Conservation (phyloP, 2,113 vertebrate genomes). For the Pyrgilauda ruficollis region DNA sequence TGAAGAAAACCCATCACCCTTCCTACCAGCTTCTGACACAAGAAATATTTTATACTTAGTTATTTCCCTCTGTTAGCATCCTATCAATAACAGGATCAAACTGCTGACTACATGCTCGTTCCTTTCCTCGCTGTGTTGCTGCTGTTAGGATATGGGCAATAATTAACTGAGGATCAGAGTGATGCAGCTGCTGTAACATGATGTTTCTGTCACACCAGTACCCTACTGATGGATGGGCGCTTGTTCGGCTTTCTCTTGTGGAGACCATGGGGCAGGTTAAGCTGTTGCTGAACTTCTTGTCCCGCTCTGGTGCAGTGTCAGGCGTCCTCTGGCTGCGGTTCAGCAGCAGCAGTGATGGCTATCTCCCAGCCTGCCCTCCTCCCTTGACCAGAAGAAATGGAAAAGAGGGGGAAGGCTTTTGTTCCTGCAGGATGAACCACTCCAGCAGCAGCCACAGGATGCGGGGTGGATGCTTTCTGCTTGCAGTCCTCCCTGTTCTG, state of each 20-base stretch:
- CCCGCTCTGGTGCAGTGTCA: fast-evolving
- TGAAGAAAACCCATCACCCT: background rate
- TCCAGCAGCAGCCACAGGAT: background rate
- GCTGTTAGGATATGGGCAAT: background rate
- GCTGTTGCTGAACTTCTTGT: fast-evolving
- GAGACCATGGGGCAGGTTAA: fast-evolving
- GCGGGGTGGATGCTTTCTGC: background rate
- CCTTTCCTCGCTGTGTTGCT: background rate
- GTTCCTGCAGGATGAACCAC: background rate
- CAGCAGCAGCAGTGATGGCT: background rate
- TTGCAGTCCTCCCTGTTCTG: background rate
- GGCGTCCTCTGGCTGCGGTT: background rate
- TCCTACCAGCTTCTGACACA: background rate
- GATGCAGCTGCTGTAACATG: background rate
- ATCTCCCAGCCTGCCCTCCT: background rate
- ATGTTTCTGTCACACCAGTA: background rate
- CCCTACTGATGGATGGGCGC: background rate
- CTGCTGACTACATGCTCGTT: fast-evolving
- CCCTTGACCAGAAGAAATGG: background rate
- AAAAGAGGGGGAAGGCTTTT: background rate
- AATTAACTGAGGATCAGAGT: background rate
- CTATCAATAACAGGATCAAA: background rate
- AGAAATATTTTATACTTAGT: background rate
- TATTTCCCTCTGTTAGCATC: background rate
- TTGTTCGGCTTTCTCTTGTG: background rate